A percentile compares a stretch with the other conserved stretches of the same genome.
Evolutionary conservation across 2,113 vertebrate genomes (phyloP).

Genomic region (Hymenochirus boettgeri): DNA sequence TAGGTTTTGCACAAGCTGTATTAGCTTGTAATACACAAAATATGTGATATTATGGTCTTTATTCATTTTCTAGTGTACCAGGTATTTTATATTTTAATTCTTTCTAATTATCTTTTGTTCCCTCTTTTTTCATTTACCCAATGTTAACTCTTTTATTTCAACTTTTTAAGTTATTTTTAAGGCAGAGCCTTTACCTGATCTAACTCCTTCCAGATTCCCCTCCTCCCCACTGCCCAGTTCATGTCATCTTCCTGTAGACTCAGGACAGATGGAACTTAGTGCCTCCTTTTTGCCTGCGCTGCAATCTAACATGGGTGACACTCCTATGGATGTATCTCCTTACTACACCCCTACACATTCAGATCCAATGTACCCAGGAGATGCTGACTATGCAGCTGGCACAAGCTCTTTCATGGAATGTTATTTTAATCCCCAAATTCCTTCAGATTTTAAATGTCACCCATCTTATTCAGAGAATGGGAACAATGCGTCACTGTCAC

Average conservation of each 20-base stretch:
- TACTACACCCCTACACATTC: slow-evolving; percentile 24
- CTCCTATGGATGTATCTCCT: slow-evolving; percentile 34
- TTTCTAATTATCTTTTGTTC: no score
- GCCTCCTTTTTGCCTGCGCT: slow-evolving; percentile 46
- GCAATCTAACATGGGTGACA: slow-evolving; percentile 15
- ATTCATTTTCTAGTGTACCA: no score
- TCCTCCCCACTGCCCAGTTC: slow-evolving; percentile 31
- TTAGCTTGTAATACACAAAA: no score
- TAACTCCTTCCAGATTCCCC: slow-evolving; percentile 50
- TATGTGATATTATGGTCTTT: no score
- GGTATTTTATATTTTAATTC: no score
- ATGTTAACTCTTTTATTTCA: not conserved
- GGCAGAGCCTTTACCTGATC: slow-evolving; percentile 54
- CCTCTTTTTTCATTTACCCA: no score
- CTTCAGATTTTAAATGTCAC: slow-evolving; percentile 27
- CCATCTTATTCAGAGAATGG: slow-evolving; percentile 23
- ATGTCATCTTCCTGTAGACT: slow-evolving; percentile 45
- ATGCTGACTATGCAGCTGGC: slow-evolving; percentile 1
- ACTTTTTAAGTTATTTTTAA: slow-evolving; percentile 56
- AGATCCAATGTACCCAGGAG: slow-evolving; percentile 13
- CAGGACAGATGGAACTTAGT: slow-evolving; percentile 55
- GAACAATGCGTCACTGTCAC: slow-evolving; percentile 7
- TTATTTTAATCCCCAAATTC: slow-evolving; percentile 20
- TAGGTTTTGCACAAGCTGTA: no score
- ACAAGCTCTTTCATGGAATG: slow-evolving; percentile 22